Percentiles rank a stretch among this genome's conserved stretches.
Evolutionary conservation across 2,797 vertebrate genomes (phyloP).

Genomic region (Heliangelus exortis): DNA sequence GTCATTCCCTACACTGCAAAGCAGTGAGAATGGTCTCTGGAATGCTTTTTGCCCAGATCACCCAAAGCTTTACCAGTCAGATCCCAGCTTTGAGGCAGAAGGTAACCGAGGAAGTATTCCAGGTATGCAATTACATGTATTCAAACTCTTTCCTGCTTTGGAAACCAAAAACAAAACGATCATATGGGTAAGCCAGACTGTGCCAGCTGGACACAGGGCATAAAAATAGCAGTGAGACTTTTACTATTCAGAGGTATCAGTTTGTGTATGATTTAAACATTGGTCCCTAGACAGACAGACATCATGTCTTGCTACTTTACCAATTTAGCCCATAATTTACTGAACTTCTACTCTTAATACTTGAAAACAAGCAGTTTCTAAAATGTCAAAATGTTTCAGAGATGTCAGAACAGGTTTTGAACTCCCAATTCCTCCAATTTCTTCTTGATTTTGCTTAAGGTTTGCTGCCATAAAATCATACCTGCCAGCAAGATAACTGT

Average conservation of each 20-base stretch:
- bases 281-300: background rate
- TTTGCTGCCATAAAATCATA: constrained; percentile 1
- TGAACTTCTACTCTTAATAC: background rate
- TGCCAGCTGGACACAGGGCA: background rate
- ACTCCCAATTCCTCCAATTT: background rate
- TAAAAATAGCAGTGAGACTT: background rate
- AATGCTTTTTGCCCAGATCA: background rate
- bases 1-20: background rate
- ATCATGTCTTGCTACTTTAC: background rate
- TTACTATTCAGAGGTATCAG: background rate
- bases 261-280: background rate
- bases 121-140: background rate
- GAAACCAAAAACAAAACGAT: background rate
- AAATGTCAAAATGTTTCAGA: background rate
- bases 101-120: background rate
- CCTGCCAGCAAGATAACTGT: background rate
- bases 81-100: background rate
- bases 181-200: background rate
- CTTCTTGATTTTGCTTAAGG: background rate
- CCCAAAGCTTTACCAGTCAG: background rate
- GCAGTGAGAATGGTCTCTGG: background rate
- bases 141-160: background rate
- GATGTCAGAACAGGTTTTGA: background rate
- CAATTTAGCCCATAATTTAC: background rate
- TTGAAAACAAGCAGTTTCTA: background rate